Conservation (phyloP, 2,113 vertebrate species). For the Chloropsis hardwickii region DNA sequence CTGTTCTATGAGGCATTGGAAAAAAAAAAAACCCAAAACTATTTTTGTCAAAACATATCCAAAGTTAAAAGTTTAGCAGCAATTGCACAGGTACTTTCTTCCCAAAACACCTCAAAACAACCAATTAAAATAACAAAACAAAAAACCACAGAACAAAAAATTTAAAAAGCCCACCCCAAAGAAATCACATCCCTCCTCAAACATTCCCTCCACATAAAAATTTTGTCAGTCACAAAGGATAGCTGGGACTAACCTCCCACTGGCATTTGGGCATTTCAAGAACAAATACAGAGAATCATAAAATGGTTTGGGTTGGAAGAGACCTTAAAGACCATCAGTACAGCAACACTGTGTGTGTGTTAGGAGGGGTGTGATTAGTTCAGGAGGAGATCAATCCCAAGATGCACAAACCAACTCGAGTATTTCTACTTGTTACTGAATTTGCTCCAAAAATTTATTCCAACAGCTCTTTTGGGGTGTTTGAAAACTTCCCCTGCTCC, state of each 20-base stretch:
- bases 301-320: not conserved
- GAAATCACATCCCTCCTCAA: not conserved
- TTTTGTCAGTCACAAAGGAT: not conserved
- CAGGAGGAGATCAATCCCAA: not conserved
- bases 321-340: not conserved
- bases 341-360: not conserved
- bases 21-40: not conserved
- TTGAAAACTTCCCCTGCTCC: not conserved
- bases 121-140: not conserved
- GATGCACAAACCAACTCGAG: not conserved
- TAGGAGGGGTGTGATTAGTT: not conserved
- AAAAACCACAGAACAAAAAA: accelerated
- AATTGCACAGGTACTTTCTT: not conserved
- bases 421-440: not conserved
- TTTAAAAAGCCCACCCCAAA: not conserved
- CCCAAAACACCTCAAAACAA: not conserved
- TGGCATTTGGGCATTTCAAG: not conserved
- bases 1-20: not conserved
- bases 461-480: not conserved
- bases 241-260: not conserved
- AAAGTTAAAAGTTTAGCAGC: not conserved
- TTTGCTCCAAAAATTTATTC: not conserved
- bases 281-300: not conserved
- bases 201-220: accelerated
- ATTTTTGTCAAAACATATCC: not conserved